Evolutionary conservation across 1,140 invertebrate species (phyloP), one percentile per base, ranked within the genome.

Genomic region (Pseudomyrmex dendroicus): DNA sequence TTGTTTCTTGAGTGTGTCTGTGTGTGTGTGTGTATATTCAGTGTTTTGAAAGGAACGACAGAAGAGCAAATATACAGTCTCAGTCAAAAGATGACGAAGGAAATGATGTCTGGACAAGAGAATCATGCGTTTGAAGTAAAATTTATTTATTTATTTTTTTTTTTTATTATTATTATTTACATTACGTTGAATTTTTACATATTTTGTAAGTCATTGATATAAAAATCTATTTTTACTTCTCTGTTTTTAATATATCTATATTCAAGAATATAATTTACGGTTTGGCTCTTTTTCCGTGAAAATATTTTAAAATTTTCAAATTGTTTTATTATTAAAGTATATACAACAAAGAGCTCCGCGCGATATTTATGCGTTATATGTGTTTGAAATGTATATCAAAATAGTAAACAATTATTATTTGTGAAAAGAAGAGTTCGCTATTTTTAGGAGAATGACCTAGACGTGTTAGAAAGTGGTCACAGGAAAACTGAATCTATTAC

Each of bases 91-190:
- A 50, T 54, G 52, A 46, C 25, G 9, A n/a, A 22, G 8, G 13
- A 61, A 46, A 66, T 59, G 0, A 90, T 90, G 89, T 54, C 87
- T 52, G 89, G 67, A 13, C 44, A 15, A 1, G 59, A 13, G n/a
- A 89, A 88, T 73, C 56, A 59, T 4, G 68, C 25, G 0, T 89
- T 86, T 35, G 80, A 89, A 86, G 89, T 90, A 86, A 80, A 66
- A 25, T 59, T 13, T 12, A 52, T 61, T 62, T 61, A 17, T 25
- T 25, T 25, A 35, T 54, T 83, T 17, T 50, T 35, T n/a, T 1
- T 17, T 10, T 0, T 35, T 7, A 35, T 35, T 35, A 35, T 35
- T 35, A 35, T 35, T 35, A 35, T 5, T 0, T 35, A 35, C 35
- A 35, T 35, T 35, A 35, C 35, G 35, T 35, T 35, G 5, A 35